Evolutionary conservation across 2,888 invertebrate genomes (phyloP), one percentile per base, ranked within the genome.

Genomic region (Pomacea canaliculata): DNA sequence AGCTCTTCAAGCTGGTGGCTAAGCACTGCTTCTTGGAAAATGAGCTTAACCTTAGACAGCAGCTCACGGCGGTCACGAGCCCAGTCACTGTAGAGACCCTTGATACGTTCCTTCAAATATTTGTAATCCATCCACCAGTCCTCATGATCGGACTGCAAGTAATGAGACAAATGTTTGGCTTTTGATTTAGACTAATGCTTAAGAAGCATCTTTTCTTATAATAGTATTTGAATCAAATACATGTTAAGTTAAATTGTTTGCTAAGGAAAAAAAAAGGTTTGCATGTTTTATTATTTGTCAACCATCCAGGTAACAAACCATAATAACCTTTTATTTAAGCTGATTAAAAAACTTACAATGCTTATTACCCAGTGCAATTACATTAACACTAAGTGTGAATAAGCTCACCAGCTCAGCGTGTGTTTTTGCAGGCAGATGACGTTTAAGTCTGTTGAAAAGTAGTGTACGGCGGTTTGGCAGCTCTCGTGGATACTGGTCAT

Each of bases 401-500:
- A 37, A 37, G 5, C 51, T 56, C 51, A 90, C 90, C 79, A 90
- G 80, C 60, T 88, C 84, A 59, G 79, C 60, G 68, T 87, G 83
- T 8, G 84, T 82, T 80, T 85, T 88, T 59, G 83, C 78, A 7
- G 88, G 88, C 8, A 90, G 78, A 74, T 90, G 89, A 69, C 87
- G 79, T 76, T 83, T 85, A 46, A 90, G 80, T 79, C 89, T 80
- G 79, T 91, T 89, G 23, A 90, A 81, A 27, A 87, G 84, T 13
- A 90, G 83, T 49, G 81, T 84, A n/a, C 89, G 80, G 71, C 89
- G 81, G 76, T 90, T 89, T 23, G 84, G 84, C 51, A 89, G 76
- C 75, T 89, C 88, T 73, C 83, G 80, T 19, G 86, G 81, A 81
- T 91, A 90, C 78, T 89, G 89, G 60, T 90, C 90, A 59, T 86